phyloP scores from a whole-genome alignment of 1,140 invertebrate species.

The Diabrotica undecimpunctata region DNA sequence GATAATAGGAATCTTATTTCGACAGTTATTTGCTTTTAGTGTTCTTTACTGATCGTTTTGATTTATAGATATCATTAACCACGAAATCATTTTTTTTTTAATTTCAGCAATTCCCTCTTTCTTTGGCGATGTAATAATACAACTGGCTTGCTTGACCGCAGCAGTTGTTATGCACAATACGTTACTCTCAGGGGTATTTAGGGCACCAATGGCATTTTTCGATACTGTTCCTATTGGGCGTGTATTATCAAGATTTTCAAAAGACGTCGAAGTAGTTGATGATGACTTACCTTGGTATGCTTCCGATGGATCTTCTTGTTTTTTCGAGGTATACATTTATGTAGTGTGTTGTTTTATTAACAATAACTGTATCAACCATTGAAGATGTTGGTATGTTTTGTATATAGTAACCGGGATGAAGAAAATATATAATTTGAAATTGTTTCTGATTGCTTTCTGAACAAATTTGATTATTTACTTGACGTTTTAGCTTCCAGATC shows the following conservation, averaged over 20 bases:
- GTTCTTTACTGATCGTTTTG: not conserved
- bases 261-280: conserved; percentile 69
- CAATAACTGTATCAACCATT: too few relatives aligned
- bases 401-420: too few relatives aligned
- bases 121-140: conserved; percentile 60
- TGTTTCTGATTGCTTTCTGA: too few relatives aligned
- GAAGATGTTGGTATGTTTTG: too few relatives aligned
- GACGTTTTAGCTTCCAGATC: too few relatives aligned
- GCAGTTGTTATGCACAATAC: conserved; percentile 69
- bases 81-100: too few relatives aligned
- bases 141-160: conserved; percentile 54
- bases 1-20: not conserved
- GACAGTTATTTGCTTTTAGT: not conserved
- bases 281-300: conserved; percentile 66
- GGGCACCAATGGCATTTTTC: conserved; percentile 76
- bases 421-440: too few relatives aligned
- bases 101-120: conserved; percentile 30
- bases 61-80: not conserved
- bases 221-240: conserved; percentile 85
- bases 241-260: conserved; percentile 82
- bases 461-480: too few relatives aligned
- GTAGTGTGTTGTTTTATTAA: too few relatives aligned
- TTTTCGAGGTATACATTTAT: conserved; percentile 66
- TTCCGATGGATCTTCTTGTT: conserved; percentile 71
- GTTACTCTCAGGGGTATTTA: conserved; percentile 73